Percentiles rank a stretch among this genome's conserved stretches.
These are phyloP conservation scores for Hippoglossus stenolepis DNA, from an alignment of 2,113 vertebrate species.

Conservation along the genomic window DNA sequence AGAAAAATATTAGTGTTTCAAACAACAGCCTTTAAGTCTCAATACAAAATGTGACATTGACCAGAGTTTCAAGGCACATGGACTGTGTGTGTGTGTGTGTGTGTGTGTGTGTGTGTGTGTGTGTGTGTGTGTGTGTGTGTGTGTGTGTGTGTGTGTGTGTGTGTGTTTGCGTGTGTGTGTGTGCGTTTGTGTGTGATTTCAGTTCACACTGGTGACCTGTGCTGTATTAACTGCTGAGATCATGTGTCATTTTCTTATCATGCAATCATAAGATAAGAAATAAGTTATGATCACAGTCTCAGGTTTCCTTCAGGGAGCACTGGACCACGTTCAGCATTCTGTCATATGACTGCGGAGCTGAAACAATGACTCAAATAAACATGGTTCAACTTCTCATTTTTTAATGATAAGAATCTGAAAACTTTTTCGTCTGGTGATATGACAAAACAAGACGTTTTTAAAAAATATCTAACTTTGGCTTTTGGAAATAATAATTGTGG, in stretches of 20 bases:
- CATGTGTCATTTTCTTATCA: conserved; percentile 9
- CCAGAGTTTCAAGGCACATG: not conserved
- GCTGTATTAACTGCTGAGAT: conserved; percentile 1
- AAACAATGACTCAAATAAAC: not conserved
- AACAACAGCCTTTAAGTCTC: conserved; percentile 16
- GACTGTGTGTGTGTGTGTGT: not conserved
- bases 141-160: too few relatives aligned
- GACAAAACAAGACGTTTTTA: too few relatives aligned
- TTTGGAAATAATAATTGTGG: not conserved
- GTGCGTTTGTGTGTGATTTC: too few relatives aligned
- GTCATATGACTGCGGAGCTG: not conserved
- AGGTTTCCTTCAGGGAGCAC: not conserved
- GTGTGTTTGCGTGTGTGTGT: too few relatives aligned
- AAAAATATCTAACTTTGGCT: not conserved
- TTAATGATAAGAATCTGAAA: too few relatives aligned
- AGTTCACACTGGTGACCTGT: not conserved
- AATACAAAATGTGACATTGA: conserved; percentile 19
- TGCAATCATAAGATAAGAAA: not conserved
- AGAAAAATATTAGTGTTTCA: conserved; percentile 56
- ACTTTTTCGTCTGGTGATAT: too few relatives aligned
- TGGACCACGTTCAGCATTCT: not conserved
- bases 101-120: too few relatives aligned
- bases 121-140: too few relatives aligned
- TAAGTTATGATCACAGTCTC: not conserved
- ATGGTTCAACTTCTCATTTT: too few relatives aligned